Evolutionary conservation across 1,140 invertebrate species (phyloP), one percentile per base, ranked within the genome.

Genomic region (Oreohelix idahoensis): DNA sequence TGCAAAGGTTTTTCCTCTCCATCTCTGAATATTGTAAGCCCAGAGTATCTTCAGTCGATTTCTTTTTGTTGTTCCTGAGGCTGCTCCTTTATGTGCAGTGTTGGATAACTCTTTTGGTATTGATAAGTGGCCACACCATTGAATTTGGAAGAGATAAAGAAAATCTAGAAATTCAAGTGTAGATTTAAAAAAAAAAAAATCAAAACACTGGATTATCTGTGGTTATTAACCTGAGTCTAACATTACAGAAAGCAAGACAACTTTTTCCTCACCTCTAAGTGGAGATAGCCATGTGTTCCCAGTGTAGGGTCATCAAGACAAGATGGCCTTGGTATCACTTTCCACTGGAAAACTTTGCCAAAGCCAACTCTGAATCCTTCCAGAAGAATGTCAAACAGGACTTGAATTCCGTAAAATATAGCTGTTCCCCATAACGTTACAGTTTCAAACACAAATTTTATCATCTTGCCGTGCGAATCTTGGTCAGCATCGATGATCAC

Each of bases 241-340:
- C 1, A 58, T 20, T 58, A n/a, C 20, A 58, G 5, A 49, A 58
- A 58, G 29, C 70, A 32, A 5, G 29, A 49, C 32, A 13, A 85
- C 81, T 2, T 63, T 75, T 63, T 75, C 15, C 73, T 77, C 74
- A 88, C 88, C 87, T 89, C 86, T 38, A 89, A 73, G 66, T 87
- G 87, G 29, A 89, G 83, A 71, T 84, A 89, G 8, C 85, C 86
- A 70, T 90, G 89, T 11, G 85, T 84, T 42, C 89, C 88, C 20
- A 89, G 73, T 42, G 74, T 84, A 8, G 88, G 87, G 74, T 90
- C 87, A 70, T 88, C 85, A 71, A 90, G 79, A 84, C 87, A 88
- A 23, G 79, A 49, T 29, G 88, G 89, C 53, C 84, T 80, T 2
- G 85, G 51, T 29, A 86, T 78, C 20, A 84, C 76, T 36, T 83